phyloP scores from a whole-genome alignment of 2,888 invertebrate genomes.

The Cantharis lateralis region DNA sequence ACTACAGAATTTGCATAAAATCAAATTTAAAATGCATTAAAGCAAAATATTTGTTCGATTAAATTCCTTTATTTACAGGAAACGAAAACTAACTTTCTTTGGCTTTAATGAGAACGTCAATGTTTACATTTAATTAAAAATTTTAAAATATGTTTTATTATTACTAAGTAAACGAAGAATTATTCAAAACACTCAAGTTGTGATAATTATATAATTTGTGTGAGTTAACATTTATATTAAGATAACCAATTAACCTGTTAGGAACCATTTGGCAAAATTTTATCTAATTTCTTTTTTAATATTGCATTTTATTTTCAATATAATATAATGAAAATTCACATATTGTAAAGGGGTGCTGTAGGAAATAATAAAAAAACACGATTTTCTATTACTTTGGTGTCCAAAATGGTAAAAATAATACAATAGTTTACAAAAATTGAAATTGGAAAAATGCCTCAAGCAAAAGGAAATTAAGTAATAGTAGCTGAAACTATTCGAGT shows the following conservation, averaged over 20 bases:
- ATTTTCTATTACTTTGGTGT: neutral
- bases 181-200: neutral
- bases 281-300: no score
- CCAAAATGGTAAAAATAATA: neutral
- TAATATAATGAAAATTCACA: no score
- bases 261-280: no score
- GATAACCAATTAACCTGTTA: no score
- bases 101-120: neutral
- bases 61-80: neutral
- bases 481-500: no score
- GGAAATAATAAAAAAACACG: neutral
- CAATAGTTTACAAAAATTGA: neutral
- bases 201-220: neutral
- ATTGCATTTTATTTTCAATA: no score
- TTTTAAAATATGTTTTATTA: neutral
- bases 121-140: neutral
- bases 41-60: constrained; percentile 14
- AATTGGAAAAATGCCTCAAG: neutral
- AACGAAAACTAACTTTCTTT: neutral
- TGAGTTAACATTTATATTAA: neutral
- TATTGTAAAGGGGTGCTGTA: no score
- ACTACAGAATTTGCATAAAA: constrained; percentile 8
- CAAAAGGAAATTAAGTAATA: no score
- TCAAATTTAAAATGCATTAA: constrained; percentile 13
- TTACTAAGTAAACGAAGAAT: neutral